Conservation (phyloP, 2,888 invertebrate species). For the Melolontha melolontha region DNA sequence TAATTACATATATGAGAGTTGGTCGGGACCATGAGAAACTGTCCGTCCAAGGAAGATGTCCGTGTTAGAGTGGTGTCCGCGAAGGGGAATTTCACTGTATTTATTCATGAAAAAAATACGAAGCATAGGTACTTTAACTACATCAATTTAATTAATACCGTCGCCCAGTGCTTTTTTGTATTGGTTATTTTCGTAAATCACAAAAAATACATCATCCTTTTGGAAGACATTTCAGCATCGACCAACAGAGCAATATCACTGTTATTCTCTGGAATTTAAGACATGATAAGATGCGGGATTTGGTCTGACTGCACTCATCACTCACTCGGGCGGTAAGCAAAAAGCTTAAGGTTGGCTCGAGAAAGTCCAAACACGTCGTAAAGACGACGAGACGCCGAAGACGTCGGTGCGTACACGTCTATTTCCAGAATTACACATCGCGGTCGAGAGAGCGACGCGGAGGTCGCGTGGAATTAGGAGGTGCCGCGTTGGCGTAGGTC, state of each 20-base stretch:
- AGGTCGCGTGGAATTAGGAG: constrained; percentile 31
- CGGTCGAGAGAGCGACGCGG: constrained; percentile 12
- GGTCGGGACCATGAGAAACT: too few species aligned
- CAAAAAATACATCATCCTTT: background rate
- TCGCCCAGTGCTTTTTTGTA: too few species aligned
- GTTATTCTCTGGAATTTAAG: constrained; percentile 23
- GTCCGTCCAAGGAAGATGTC: too few species aligned
- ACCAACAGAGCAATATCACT: constrained; percentile 8
- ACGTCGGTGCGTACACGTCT: constrained; percentile 5
- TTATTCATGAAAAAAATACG: too few species aligned
- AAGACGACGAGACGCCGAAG: constrained; percentile 27
- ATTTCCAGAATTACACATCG: constrained; percentile 29
- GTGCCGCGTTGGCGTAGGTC: constrained; percentile 40
- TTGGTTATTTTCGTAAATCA: too few species aligned
- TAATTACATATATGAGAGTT: too few species aligned
- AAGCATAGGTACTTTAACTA: too few species aligned
- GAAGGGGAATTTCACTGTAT: too few species aligned
- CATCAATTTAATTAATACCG: too few species aligned
- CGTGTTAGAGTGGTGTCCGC: too few species aligned
- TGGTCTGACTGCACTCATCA: constrained; percentile 17
- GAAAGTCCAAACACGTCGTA: constrained; percentile 33
- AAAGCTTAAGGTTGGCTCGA: constrained; percentile 27
- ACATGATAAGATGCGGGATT: constrained; percentile 16
- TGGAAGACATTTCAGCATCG: constrained; percentile 15
- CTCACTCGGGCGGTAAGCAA: constrained; percentile 9